phyloP scores from a whole-genome alignment of 2,888 invertebrate genomes.

The Malthinus flaveolus region DNA sequence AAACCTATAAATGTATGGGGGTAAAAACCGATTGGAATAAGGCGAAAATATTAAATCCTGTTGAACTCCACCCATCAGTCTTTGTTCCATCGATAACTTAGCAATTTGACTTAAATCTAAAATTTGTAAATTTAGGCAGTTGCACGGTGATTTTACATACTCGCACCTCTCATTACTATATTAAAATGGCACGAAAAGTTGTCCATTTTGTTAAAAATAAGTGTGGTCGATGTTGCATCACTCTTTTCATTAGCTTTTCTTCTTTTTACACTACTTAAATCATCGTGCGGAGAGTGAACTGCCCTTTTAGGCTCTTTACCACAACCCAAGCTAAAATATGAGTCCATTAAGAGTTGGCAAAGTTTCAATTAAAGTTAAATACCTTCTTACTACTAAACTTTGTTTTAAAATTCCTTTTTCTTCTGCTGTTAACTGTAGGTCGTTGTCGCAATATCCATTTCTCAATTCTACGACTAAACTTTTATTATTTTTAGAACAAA shows the following conservation, averaged over 20 bases:
- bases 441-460: constrained; percentile 51
- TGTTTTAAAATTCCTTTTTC: constrained; percentile 36
- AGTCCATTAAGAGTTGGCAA: too few species aligned
- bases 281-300: too few species aligned
- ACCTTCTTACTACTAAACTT: neutral
- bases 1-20: constrained; percentile 84
- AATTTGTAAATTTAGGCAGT: neutral
- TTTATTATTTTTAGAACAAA: constrained; percentile 25
- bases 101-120: neutral
- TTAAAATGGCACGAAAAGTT: neutral
- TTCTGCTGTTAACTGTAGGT: constrained; percentile 41
- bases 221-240: neutral
- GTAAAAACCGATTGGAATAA: constrained; percentile 71
- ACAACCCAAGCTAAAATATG: too few species aligned
- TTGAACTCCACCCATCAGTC: constrained; percentile 47
- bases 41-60: constrained; percentile 64
- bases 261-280: neutral
- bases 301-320: too few species aligned
- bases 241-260: neutral
- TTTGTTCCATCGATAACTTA: constrained; percentile 23
- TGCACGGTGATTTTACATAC: constrained; percentile 24
- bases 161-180: constrained; percentile 33
- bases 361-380: neutral
- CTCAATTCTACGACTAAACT: constrained; percentile 51
- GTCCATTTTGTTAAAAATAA: neutral